phyloP scores from a whole-genome alignment of 2,113 vertebrate species.

The Formicarius rufipectus region DNA sequence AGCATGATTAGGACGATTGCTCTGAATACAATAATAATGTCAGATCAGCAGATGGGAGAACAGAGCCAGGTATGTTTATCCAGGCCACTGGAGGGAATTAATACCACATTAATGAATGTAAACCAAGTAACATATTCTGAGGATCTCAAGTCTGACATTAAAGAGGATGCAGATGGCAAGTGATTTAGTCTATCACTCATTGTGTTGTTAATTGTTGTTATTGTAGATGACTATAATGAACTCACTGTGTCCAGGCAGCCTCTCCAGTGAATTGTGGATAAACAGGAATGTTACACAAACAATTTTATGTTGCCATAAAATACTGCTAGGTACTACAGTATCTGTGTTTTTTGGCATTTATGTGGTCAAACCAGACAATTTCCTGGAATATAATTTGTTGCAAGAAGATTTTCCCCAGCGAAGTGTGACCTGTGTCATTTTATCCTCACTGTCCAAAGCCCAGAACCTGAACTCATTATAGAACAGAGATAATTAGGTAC shows the following conservation, averaged over 20 bases:
- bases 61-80: constrained; percentile 18
- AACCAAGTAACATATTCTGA: background rate
- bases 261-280: constrained; percentile 11
- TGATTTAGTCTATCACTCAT: constrained; percentile 13
- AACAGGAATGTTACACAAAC: constrained; percentile 30
- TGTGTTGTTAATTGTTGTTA: constrained; percentile 47
- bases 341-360: background rate
- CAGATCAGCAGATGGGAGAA: constrained; percentile 27
- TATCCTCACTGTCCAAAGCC: background rate
- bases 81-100: constrained; percentile 9
- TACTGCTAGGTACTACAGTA: background rate
- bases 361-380: background rate
- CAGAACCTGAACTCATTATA: background rate
- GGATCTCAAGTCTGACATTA: background rate
- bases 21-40: background rate
- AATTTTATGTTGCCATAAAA: background rate
- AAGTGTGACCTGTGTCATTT: background rate
- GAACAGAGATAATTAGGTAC: background rate
- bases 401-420: background rate
- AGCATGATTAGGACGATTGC: constrained; percentile 15
- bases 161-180: constrained; percentile 27
- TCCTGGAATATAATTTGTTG: background rate
- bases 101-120: background rate
- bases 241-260: background rate
- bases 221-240: constrained; percentile 37